Conservation (phyloP, 2,113 vertebrate genomes). For the Clarias batrachus region DNA sequence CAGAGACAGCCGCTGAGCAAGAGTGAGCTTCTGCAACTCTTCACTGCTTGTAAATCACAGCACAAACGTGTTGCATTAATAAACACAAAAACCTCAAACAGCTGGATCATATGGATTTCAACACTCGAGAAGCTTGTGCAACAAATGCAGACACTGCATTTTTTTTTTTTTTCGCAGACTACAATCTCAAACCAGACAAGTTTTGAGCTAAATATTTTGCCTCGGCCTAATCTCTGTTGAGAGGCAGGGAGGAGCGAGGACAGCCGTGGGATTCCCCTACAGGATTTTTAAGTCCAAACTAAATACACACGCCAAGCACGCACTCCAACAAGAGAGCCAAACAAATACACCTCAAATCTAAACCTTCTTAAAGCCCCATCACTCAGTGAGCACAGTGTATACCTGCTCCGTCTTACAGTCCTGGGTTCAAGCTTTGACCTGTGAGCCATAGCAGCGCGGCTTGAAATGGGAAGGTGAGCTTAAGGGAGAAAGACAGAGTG, state of each 20-base stretch:
- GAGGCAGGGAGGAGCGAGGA: conserved; percentile 9
- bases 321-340: conserved; percentile 28
- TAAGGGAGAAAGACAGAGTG: conserved; percentile 63
- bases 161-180: background rate
- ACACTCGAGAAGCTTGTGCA: conserved; percentile 18
- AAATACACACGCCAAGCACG: conserved; percentile 34
- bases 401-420: conserved; percentile 17
- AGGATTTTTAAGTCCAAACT: conserved; percentile 42
- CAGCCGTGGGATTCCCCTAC: conserved; percentile 36
- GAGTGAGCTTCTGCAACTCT: conserved; percentile 4
- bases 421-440: conserved; percentile 25
- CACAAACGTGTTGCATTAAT: conserved; percentile 20
- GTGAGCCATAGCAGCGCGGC: background rate
- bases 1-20: background rate
- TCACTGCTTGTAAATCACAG: conserved; percentile 20
- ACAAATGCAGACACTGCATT: conserved; percentile 20
- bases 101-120: conserved; percentile 30
- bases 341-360: conserved; percentile 34
- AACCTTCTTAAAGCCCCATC: conserved; percentile 33
- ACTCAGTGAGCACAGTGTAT: conserved; percentile 15
- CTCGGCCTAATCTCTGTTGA: conserved; percentile 24
- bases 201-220: conserved; percentile 33
- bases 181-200: conserved; percentile 15
- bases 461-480: conserved; percentile 28
- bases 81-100: conserved; percentile 22